A percentile compares a stretch with the other conserved stretches of the same genome.
These are phyloP conservation scores for Heterohyrax brucei DNA, from an alignment of 2,797 vertebrate species.

Conservation along the genomic window DNA sequence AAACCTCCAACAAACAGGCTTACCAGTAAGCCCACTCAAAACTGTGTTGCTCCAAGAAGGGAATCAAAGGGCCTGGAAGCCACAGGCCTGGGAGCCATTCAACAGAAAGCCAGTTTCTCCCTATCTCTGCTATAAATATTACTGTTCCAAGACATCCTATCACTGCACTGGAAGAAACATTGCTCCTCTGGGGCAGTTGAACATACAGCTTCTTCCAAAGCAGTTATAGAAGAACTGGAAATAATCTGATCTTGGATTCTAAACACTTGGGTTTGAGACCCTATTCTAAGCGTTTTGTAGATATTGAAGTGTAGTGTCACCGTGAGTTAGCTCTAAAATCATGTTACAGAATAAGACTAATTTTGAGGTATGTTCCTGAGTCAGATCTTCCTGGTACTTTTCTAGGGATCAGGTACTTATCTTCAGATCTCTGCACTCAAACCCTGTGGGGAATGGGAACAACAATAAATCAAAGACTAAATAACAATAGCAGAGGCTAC, in stretches of 20 bases:
- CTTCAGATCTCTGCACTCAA: constrained; percentile 56
- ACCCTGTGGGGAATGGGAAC: constrained; percentile 79
- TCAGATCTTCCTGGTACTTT: not conserved
- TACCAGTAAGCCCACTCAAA: not conserved
- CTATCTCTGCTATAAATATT: not conserved
- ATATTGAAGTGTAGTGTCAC: constrained; percentile 66
- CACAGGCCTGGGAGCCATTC: not conserved
- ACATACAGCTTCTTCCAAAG: constrained; percentile 58
- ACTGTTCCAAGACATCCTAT: constrained; percentile 47
- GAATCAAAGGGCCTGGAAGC: not conserved
- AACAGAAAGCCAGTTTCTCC: constrained; percentile 28
- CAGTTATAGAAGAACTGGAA: constrained; percentile 54
- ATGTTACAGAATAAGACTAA: constrained; percentile 72
- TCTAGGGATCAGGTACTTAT: constrained; percentile 71
- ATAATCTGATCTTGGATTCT: constrained; percentile 47
- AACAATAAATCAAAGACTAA: constrained; percentile 85
- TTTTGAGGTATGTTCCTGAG: constrained; percentile 57
- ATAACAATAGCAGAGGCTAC: constrained; percentile 81
- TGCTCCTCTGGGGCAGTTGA: constrained; percentile 26
- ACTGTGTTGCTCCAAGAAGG: not conserved
- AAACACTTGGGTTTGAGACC: constrained; percentile 49
- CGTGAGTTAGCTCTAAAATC: constrained; percentile 78
- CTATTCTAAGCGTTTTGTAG: constrained; percentile 62
- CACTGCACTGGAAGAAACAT: not conserved
- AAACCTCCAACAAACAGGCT: not conserved